phyloP scores from a whole-genome alignment of 2,888 invertebrate species.

The Augiades crinisus region DNA sequence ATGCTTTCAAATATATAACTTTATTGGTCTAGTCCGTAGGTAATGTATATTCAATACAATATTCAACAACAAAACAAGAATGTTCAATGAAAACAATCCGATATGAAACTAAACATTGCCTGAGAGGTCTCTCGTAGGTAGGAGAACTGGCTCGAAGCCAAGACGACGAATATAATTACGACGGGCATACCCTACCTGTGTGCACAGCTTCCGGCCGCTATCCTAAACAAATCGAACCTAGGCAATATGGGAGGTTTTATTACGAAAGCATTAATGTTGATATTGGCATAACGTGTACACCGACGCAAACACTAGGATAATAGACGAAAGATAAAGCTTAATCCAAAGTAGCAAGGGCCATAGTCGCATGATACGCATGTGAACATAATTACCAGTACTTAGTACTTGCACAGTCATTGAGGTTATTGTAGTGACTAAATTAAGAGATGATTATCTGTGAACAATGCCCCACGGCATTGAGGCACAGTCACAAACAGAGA shows the following conservation, averaged over 20 bases:
- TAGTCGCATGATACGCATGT: conserved; percentile 4
- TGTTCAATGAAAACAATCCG: not conserved
- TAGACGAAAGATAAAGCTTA: conserved; percentile 2
- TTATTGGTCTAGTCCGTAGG: too few species aligned
- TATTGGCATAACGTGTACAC: conserved; percentile 3
- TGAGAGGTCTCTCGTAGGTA: conserved; percentile 13
- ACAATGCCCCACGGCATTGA: conserved; percentile 40
- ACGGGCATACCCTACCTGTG: conserved; percentile 7
- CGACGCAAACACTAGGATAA: not conserved
- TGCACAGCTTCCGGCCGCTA: conserved; percentile 14
- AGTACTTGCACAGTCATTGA: conserved; percentile 30
- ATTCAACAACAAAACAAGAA: too few species aligned
- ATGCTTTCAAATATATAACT: too few species aligned
- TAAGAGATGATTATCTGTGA: conserved; percentile 38
- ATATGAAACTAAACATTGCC: not conserved
- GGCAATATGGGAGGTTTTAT: conserved; percentile 9
- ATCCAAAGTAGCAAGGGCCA: conserved; percentile 12
- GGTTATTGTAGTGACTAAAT: conserved; percentile 40
- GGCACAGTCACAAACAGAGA: conserved; percentile 29
- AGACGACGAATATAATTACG: conserved; percentile 14
- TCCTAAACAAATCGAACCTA: conserved; percentile 8
- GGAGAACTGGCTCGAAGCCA: conserved; percentile 7
- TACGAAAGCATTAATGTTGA: conserved; percentile 13
- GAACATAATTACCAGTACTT: conserved; percentile 14
- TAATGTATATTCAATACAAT: too few species aligned